Conservation (phyloP, 2,113 vertebrate genomes). For the Thamnaconus septentrionalis region DNA sequence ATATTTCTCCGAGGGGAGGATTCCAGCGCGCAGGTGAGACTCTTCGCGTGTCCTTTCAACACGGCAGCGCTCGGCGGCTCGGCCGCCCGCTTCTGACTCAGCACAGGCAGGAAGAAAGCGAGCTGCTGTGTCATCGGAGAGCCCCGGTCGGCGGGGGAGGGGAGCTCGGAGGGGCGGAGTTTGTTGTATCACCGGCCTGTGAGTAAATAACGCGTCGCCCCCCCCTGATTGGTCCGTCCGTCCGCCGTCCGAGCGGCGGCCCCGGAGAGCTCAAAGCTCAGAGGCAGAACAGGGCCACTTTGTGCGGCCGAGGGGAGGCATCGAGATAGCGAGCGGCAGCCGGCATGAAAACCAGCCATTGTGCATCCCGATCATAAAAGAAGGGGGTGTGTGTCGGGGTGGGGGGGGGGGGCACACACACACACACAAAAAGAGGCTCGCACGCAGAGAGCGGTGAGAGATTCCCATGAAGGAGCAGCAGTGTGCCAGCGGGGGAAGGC, state of each 20-base stretch:
- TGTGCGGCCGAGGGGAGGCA: conserved; percentile 23
- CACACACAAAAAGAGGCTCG: conserved; percentile 38
- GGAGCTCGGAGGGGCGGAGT: conserved; percentile 29
- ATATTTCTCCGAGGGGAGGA: conserved; percentile 59
- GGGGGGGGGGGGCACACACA: too few relatives aligned
- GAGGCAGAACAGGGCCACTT: conserved; percentile 36
- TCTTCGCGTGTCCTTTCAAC: conserved; percentile 64
- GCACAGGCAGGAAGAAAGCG: conserved; percentile 40
- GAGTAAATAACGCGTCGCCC: conserved; percentile 57
- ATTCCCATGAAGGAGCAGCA: conserved; percentile 33
- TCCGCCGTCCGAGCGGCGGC: too few relatives aligned
- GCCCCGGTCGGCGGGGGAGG: conserved; percentile 1
- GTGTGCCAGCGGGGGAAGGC: conserved; percentile 37
- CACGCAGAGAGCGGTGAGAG: conserved; percentile 13
- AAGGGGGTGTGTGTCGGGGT: too few relatives aligned
- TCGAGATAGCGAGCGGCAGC: conserved; percentile 10
- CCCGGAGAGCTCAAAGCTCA: too few relatives aligned
- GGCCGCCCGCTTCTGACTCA: conserved; percentile 21
- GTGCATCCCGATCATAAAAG: conserved; percentile 36
- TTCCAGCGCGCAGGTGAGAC: conserved; percentile 73
- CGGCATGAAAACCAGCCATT: conserved; percentile 46
- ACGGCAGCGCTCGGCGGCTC: too few relatives aligned
- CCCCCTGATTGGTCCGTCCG: too few relatives aligned
- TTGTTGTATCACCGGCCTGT: conserved; percentile 66
- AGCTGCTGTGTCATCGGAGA: conserved; percentile 40